Percentiles rank a stretch among this genome's conserved stretches.
Conservation (phyloP, 2,797 vertebrate genomes). For the Alcedo quadribrachys region DNA sequence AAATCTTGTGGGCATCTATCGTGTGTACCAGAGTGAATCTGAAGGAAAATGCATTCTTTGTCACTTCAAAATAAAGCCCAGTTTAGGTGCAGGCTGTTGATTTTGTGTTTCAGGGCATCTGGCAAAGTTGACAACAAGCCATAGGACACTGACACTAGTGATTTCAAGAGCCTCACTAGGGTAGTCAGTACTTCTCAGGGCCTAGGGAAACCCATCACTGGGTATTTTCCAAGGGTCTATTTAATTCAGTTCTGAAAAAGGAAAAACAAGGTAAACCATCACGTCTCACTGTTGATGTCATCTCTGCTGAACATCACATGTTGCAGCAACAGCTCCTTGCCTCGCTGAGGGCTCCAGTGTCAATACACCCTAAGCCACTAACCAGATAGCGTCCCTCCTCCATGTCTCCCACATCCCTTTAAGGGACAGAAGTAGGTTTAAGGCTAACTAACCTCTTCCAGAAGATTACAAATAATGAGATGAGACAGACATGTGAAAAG, state of each 20-base stretch:
- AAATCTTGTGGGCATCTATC: background rate
- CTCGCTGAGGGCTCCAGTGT: background rate
- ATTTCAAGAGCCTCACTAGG: background rate
- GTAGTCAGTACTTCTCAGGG: background rate
- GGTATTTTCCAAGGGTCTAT: background rate
- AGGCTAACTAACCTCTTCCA: slow-evolving; percentile 2
- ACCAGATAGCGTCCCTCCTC: background rate
- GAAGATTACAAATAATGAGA: slow-evolving; percentile 26
- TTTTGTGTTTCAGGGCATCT: background rate
- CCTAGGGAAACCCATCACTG: background rate
- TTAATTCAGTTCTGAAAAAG: background rate
- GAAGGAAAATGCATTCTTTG: background rate
- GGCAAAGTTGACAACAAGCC: background rate
- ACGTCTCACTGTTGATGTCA: background rate
- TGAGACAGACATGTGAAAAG: background rate
- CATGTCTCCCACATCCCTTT: background rate
- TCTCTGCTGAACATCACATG: background rate
- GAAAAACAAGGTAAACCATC: background rate
- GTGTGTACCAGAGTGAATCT: background rate
- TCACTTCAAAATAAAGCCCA: background rate
- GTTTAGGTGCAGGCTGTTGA: background rate
- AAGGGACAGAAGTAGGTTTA: background rate
- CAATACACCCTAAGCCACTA: background rate
- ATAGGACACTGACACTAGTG: background rate
- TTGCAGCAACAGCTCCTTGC: background rate